phyloP scores from a whole-genome alignment of 1,140 invertebrate species.

The Drosophila albomicans region DNA sequence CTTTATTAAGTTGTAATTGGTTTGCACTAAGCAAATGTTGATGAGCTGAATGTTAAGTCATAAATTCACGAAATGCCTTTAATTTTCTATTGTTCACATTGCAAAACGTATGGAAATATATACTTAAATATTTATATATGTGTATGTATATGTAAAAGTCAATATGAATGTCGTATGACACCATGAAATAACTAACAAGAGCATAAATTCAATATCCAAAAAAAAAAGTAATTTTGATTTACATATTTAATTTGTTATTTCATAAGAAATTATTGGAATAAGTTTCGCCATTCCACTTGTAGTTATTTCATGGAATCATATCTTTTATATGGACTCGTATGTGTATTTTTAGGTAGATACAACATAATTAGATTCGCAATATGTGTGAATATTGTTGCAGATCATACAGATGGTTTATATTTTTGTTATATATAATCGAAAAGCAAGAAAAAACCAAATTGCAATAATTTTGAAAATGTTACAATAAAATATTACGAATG shows the following conservation, averaged over 20 bases:
- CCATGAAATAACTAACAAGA: constrained; percentile 18
- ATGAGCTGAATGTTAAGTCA: constrained; percentile 32
- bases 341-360: constrained; percentile 53
- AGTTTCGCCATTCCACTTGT: not conserved
- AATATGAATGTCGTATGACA: constrained; percentile 1
- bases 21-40: constrained; percentile 41
- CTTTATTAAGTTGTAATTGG: constrained; percentile 56
- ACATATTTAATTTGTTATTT: not conserved
- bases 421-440: not conserved
- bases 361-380: constrained; percentile 30
- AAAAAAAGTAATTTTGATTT: not conserved
- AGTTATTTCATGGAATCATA: constrained; percentile 25
- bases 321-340: not conserved
- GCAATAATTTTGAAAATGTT: not conserved
- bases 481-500: not conserved
- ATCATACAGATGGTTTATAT: not conserved
- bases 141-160: constrained; percentile 7
- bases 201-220: not conserved
- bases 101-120: constrained; percentile 18
- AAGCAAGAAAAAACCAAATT: not conserved
- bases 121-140: constrained; percentile 11
- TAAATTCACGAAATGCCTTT: constrained; percentile 81
- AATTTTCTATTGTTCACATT: constrained; percentile 60
- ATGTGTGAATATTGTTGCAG: constrained; percentile 5
- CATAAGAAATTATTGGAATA: not conserved